A percentile compares a stretch with the other conserved stretches of the same genome.
These are phyloP conservation scores for Osmoderma eremita DNA, from an alignment of 2,888 invertebrate species.

Conservation along the genomic window DNA sequence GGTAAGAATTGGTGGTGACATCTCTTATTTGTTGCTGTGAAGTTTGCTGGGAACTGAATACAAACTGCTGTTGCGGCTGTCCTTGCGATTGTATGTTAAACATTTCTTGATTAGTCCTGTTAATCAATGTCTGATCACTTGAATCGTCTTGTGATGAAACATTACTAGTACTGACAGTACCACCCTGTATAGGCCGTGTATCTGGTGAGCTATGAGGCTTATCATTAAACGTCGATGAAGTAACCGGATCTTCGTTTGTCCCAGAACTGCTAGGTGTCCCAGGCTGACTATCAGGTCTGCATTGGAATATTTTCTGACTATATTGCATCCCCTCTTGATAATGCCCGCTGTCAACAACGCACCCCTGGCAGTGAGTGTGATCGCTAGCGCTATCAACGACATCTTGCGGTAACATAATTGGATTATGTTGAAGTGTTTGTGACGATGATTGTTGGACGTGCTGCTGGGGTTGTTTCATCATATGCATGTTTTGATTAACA, in stretches of 20 bases:
- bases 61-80: constrained; percentile 41
- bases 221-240: constrained; percentile 73
- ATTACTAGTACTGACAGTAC: constrained; percentile 85
- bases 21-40: constrained; percentile 22
- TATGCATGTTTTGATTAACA: constrained; percentile 54
- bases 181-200: constrained; percentile 82
- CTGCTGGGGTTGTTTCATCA: constrained; percentile 49
- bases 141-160: constrained; percentile 78
- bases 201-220: constrained; percentile 67
- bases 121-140: constrained; percentile 67
- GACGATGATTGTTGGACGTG: constrained; percentile 41
- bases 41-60: constrained; percentile 31
- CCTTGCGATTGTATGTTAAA: constrained; percentile 31
- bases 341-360: constrained; percentile 65
- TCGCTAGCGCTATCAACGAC: constrained; percentile 57
- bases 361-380: constrained; percentile 67
- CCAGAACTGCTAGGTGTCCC: constrained; percentile 69
- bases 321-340: constrained; percentile 55
- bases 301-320: constrained; percentile 38
- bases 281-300: constrained; percentile 66
- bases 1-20: constrained; percentile 32
- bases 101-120: constrained; percentile 51
- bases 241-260: constrained; percentile 72
- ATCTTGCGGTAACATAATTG: constrained; percentile 49
- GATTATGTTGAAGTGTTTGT: constrained; percentile 49